Percentiles rank a stretch among this genome's conserved stretches.
Evolutionary conservation across 2,888 invertebrate genomes (phyloP).

Genomic region (Anodontia alba): DNA sequence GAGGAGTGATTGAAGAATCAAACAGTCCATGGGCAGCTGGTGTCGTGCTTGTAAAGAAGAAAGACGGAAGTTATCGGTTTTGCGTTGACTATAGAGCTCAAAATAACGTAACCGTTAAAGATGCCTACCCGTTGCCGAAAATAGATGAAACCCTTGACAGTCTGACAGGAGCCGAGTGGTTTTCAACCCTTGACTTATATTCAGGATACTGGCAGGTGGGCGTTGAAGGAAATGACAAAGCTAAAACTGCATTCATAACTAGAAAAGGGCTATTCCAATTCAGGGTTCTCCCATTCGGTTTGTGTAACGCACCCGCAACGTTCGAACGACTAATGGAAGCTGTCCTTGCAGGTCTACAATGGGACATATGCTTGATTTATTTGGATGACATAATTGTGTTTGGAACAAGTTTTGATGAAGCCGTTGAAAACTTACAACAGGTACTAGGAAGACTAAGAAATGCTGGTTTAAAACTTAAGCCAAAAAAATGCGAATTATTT

Average conservation of each 20-base stretch:
- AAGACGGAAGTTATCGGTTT: neutral
- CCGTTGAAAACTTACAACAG: conserved; percentile 24
- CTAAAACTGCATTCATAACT: conserved; percentile 28
- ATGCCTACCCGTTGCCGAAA: no score
- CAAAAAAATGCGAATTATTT: conserved; percentile 41
- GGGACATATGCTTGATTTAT: conserved; percentile 37
- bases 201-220: no score
- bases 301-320: conserved; percentile 43
- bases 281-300: conserved; percentile 43
- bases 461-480: conserved; percentile 50
- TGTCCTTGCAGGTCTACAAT: conserved; percentile 29
- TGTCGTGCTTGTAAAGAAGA: conserved; percentile 21
- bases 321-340: conserved; percentile 48
- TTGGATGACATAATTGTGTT: conserved; percentile 37
- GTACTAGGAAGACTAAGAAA: conserved; percentile 37
- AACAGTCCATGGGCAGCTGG: conserved; percentile 28
- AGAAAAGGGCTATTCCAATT: conserved; percentile 44
- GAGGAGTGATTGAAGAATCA: no score
- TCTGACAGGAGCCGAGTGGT: no score
- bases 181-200: no score
- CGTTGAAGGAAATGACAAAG: conserved; percentile 17
- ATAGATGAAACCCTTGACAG: no score
- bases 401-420: conserved; percentile 33
- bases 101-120: no score
- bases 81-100: conserved; percentile 16